Evolutionary conservation across 2,888 invertebrate species (phyloP), one percentile per base, ranked within the genome.

Genomic region (Orthosia gracilis): DNA sequence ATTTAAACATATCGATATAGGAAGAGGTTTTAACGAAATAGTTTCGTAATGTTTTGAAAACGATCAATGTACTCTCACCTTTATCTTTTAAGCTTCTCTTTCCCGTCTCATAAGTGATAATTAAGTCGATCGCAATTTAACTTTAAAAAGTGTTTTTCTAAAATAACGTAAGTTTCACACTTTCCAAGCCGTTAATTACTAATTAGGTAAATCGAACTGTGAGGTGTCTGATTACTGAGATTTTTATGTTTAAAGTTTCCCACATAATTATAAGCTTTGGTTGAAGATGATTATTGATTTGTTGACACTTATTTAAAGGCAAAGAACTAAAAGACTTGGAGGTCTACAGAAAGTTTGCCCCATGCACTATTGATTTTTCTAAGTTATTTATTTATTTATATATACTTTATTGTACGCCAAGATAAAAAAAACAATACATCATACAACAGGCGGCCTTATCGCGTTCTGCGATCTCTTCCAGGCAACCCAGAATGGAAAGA

Each of bases 181-280:
- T 72, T 66, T 76, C 52, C 57, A 55, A 67, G 23, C 49, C 45
- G 7, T 55, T 78, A 50, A 62, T 75, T 40, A 78, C 58, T 82
- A 84, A 86, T 82, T 82, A 80, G 63, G 61, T 65, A 64, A 77
- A 82, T 73, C 73, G n/a, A 64, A 63, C 54, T 61, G n/a, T 61
- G 40, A 74, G 52, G 74, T 75, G 69, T 80, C 63, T 58, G 73
- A 71, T 84, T 72, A 80, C 64, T 59, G 57, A 18, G 64, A 62
- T 63, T 75, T 76, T 75, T 69, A 76, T 62, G 58, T 70, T 64
- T 17, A 63, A 45, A 66, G 47, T 31, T 31, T 7, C 31, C 40
- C 65, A 64, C 26, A 40, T 50, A n/a, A 74, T 58, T 18, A 1
- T 31, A 3, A 21, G 9, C 4, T 67, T 52, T 21, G 26, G 13